Conservation (phyloP, 2,888 invertebrate species). For the Clusia tigrina region DNA sequence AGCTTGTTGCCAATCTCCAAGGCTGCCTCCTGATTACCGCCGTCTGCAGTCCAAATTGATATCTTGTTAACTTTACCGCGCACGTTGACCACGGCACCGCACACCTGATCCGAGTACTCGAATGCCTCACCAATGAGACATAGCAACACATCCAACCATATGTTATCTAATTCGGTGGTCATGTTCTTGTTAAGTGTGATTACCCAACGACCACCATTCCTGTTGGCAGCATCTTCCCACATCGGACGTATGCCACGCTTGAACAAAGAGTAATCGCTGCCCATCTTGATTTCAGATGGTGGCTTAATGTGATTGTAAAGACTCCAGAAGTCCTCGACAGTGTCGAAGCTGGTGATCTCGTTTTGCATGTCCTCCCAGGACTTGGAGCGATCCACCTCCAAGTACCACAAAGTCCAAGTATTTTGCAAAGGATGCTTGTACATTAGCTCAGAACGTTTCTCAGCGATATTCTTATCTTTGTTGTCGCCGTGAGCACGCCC, state of each 20-base stretch:
- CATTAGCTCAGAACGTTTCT: conserved; percentile 67
- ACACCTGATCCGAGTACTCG: conserved; percentile 88
- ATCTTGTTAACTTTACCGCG: conserved; percentile 90
- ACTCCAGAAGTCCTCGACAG: conserved; percentile 98
- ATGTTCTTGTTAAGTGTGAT: conserved; percentile 74
- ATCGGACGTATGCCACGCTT: conserved; percentile 78
- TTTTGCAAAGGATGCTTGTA: conserved; percentile 92
- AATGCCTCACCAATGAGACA: conserved; percentile 95
- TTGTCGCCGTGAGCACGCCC: no score
- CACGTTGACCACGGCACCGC: conserved; percentile 95
- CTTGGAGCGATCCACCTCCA: conserved; percentile 83
- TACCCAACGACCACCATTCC: conserved; percentile 86
- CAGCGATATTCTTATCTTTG: no score
- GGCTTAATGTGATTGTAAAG: conserved; percentile 84
- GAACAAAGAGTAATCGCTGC: conserved; percentile 81
- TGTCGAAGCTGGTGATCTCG: conserved; percentile 89
- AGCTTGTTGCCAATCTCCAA: conserved; percentile 87
- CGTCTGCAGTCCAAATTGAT: conserved; percentile 89
- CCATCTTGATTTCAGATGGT: conserved; percentile 78
- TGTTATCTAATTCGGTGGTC: conserved; percentile 74
- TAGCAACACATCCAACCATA: conserved; percentile 81
- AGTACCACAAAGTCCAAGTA: conserved; percentile 97
- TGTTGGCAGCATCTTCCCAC: conserved; percentile 90
- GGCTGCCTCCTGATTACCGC: conserved; percentile 75
- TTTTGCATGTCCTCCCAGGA: conserved; percentile 93